A percentile compares a stretch with the other conserved stretches of the same genome.
Evolutionary conservation across 2,797 vertebrate species (phyloP).

Genomic region (Pseudochromis fuscus): DNA sequence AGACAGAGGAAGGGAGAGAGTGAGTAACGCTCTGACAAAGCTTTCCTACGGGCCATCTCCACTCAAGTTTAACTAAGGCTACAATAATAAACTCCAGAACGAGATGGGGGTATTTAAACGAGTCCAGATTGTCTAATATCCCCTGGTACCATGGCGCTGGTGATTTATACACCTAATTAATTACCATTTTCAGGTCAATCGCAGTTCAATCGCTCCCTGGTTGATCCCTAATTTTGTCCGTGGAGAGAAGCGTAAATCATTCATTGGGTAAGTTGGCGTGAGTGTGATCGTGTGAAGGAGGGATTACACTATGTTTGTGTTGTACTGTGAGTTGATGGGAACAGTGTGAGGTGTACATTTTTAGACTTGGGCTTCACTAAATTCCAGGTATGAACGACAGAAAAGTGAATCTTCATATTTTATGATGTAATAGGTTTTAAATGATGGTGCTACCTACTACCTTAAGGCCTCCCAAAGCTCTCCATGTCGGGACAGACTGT

Average conservation of each 20-base stretch:
- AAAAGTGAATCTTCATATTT: too few species aligned
- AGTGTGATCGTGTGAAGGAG: background rate
- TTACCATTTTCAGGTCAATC: slow-evolving; percentile 45
- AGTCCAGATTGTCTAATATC: slow-evolving; percentile 30
- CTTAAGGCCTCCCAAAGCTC: too few species aligned
- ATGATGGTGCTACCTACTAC: too few species aligned
- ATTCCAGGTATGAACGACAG: background rate
- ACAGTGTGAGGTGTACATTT: background rate
- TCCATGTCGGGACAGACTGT: background rate
- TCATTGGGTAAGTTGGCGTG: background rate
- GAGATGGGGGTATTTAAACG: slow-evolving; percentile 37
- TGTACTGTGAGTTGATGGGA: background rate
- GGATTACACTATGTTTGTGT: background rate
- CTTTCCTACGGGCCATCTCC: slow-evolving; percentile 9
- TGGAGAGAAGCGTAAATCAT: slow-evolving; percentile 23
- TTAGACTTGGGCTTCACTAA: background rate
- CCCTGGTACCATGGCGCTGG: background rate
- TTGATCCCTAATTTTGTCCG: slow-evolving; percentile 16
- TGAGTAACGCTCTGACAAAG: slow-evolving; percentile 28
- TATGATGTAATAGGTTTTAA: too few species aligned
- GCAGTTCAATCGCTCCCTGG: slow-evolving; percentile 42
- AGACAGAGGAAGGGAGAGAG: slow-evolving; percentile 5
- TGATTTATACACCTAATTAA: slow-evolving; percentile 61
- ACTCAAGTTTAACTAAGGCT: slow-evolving; percentile 22
- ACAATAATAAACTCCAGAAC: slow-evolving; percentile 40